Evolutionary conservation across 2,113 vertebrate genomes (phyloP).

Genomic region (Jacana jacana): DNA sequence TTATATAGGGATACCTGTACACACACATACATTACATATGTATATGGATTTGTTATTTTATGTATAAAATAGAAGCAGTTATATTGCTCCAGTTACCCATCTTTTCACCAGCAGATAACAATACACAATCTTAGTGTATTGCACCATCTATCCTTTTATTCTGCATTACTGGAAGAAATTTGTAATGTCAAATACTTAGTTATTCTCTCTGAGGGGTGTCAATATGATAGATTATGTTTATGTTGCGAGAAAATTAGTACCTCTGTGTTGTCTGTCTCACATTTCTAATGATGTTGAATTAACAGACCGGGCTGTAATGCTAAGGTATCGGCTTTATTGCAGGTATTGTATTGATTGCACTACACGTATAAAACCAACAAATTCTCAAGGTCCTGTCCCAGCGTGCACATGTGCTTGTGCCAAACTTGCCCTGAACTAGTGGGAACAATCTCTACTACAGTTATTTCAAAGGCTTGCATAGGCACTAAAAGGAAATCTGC

Average conservation of each 20-base stretch:
- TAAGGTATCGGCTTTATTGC: not conserved
- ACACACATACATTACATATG: rapidly evolving
- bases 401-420: not conserved
- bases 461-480: not conserved
- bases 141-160: not conserved
- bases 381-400: not conserved
- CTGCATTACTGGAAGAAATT: not conserved
- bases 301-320: not conserved
- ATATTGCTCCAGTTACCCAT: not conserved
- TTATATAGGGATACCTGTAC: not conserved
- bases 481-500: not conserved
- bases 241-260: not conserved
- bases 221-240: not conserved
- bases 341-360: not conserved
- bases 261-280: not conserved
- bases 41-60: not conserved
- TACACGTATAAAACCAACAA: not conserved
- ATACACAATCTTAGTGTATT: not conserved
- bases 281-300: not conserved
- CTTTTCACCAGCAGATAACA: not conserved
- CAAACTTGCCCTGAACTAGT: not conserved
- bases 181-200: not conserved
- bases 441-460: not conserved
- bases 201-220: not conserved
- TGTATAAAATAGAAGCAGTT: not conserved